Percentiles rank a stretch among this genome's conserved stretches.
Evolutionary conservation across 1,140 invertebrate genomes (phyloP).

Genomic region (Druon quercuslanigerum): DNA sequence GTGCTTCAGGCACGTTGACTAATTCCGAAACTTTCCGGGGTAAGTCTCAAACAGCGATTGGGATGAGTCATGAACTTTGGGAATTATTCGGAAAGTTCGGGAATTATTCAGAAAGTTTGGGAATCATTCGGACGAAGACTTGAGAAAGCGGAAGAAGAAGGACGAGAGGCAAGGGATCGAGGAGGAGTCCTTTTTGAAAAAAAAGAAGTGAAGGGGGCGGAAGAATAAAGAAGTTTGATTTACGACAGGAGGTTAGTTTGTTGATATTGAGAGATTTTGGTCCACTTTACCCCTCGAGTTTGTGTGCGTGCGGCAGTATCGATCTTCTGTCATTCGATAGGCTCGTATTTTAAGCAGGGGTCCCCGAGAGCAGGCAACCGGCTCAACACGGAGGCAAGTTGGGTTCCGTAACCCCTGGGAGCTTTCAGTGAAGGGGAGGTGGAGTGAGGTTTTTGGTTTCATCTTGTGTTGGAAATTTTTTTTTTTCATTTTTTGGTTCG

Average conservation of each 20-base stretch:
- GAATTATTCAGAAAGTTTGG: neutral
- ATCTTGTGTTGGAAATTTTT: constrained; percentile 12
- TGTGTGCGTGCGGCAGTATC: constrained; percentile 45
- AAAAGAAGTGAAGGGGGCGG: constrained; percentile 35
- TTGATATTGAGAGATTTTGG: constrained; percentile 47
- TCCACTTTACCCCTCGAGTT: constrained; percentile 33
- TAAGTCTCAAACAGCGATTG: neutral
- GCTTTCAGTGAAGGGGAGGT: constrained; percentile 31
- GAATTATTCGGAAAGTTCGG: constrained; percentile 35
- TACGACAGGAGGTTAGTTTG: constrained; percentile 33
- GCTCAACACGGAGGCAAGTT: constrained; percentile 58
- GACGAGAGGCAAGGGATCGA: no score
- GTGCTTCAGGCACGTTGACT: constrained; percentile 41
- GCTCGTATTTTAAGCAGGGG: constrained; percentile 43
- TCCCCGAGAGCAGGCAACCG: constrained; percentile 68
- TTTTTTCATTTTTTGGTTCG: neutral
- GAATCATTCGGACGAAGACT: neutral
- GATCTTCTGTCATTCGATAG: constrained; percentile 44
- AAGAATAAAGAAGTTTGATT: neutral
- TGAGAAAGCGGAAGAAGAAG: neutral
- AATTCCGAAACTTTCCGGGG: constrained; percentile 9
- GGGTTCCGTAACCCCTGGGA: constrained; percentile 55
- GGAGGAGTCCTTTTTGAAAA: neutral
- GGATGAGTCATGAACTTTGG: constrained; percentile 23
- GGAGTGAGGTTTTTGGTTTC: constrained; percentile 29